A percentile compares a stretch with the other conserved stretches of the same genome.
phyloP scores from a whole-genome alignment of 2,113 vertebrate species.

The Trichomycterus rosablanca region DNA sequence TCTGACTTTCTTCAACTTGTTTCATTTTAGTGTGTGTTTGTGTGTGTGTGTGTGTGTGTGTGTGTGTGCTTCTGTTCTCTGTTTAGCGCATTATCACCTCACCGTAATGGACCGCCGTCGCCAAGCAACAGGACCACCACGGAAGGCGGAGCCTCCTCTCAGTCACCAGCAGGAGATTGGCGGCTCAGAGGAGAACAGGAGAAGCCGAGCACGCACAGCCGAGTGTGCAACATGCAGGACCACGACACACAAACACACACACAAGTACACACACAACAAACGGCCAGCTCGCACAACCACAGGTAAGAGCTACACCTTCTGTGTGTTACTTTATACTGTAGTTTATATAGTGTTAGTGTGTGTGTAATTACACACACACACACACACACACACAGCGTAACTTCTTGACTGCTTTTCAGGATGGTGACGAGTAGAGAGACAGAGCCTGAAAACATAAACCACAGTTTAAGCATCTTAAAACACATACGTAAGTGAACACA shows the following conservation, averaged over 20 bases:
- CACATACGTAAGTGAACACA: conserved; percentile 60
- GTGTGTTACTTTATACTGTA: neutral
- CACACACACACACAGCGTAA: conserved; percentile 4
- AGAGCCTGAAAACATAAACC: conserved; percentile 23
- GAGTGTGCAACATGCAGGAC: conserved; percentile 56
- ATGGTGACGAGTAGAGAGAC: conserved; percentile 53
- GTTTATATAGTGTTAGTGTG: neutral
- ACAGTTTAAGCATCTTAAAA: conserved; percentile 64
- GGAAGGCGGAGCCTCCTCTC: conserved; percentile 39
- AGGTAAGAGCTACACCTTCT: conserved; percentile 49
- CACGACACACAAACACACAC: conserved; percentile 25
- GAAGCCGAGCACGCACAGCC: conserved; percentile 53
- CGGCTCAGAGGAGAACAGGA: conserved; percentile 50
- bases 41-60: too few relatives aligned
- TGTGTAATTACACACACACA: neutral
- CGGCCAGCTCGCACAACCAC: conserved; percentile 41
- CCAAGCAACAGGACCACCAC: conserved; percentile 58
- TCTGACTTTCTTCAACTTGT: too few relatives aligned
- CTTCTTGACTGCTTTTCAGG: conserved; percentile 43
- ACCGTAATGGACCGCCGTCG: conserved; percentile 56
- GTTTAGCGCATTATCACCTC: conserved; percentile 41
- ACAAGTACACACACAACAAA: conserved; percentile 9
- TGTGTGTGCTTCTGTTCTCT: conserved; percentile 17
- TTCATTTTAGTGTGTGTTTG: too few relatives aligned
- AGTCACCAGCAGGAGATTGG: conserved; percentile 43